phyloP scores from a whole-genome alignment of 2,797 vertebrate species.

The Etheostoma perlongum region DNA sequence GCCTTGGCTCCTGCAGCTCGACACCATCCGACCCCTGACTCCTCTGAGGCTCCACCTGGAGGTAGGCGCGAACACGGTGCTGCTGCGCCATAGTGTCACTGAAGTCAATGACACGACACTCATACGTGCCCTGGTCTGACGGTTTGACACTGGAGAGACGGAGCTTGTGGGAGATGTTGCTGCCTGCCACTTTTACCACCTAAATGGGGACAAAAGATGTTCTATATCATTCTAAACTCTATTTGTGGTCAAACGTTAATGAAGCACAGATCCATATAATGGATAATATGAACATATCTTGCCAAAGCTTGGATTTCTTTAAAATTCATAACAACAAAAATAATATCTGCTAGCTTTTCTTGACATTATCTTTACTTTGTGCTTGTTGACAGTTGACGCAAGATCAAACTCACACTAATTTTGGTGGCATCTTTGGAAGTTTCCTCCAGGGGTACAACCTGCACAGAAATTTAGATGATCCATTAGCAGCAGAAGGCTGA shows the following conservation, averaged over 20 bases:
- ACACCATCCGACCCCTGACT: constrained; percentile 64
- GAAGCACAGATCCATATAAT: neutral
- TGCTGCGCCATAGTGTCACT: constrained; percentile 88
- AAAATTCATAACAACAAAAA: neutral
- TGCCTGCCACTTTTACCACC: constrained; percentile 97
- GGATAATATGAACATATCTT: neutral
- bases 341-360: neutral
- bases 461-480: constrained; percentile 50
- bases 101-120: constrained; percentile 95
- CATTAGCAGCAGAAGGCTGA: constrained; percentile 27
- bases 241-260: neutral
- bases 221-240: neutral
- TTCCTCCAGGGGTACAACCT: constrained; percentile 90
- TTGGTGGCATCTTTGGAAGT: constrained; percentile 91
- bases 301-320: neutral
- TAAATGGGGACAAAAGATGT: constrained; percentile 55
- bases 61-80: constrained; percentile 92
- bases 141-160: constrained; percentile 93
- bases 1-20: constrained; percentile 58
- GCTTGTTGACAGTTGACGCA: constrained; percentile 2
- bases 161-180: constrained; percentile 98
- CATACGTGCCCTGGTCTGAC: constrained; percentile 93
- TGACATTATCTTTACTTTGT: constrained; percentile 25
- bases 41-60: constrained; percentile 88
- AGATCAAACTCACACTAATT: constrained; percentile 93